Percentiles rank a stretch among this genome's conserved stretches.
phyloP scores from a whole-genome alignment of 2,888 invertebrate species.

The Thera britannica region DNA sequence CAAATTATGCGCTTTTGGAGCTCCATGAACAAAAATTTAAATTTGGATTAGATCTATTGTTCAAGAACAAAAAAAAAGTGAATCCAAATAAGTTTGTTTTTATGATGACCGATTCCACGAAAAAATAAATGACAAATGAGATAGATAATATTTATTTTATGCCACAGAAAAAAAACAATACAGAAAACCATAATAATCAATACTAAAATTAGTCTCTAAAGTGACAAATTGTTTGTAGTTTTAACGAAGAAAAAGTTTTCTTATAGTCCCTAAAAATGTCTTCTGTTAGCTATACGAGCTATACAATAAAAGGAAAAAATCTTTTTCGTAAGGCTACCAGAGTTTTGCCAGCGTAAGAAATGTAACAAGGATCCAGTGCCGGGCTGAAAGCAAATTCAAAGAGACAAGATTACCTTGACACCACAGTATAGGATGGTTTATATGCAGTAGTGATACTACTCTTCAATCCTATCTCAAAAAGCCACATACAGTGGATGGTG shows the following conservation, averaged over 20 bases:
- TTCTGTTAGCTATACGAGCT: not conserved
- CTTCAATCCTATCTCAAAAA: too few species aligned
- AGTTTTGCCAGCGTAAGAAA: conserved; percentile 60
- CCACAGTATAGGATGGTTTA: conserved; percentile 9
- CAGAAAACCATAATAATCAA: too few species aligned
- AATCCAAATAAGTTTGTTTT: not conserved
- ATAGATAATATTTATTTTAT: too few species aligned
- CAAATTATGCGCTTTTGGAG: not conserved
- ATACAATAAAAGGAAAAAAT: conserved; percentile 1
- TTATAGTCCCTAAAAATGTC: not conserved
- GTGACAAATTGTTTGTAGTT: too few species aligned
- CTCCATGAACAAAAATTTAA: conserved; percentile 4
- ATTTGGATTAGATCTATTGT: conserved; percentile 11
- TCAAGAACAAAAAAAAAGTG: not conserved
- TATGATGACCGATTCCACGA: not conserved
- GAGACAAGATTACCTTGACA: conserved; percentile 68
- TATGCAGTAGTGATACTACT: not conserved
- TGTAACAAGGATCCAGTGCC: conserved; percentile 57
- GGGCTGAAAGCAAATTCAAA: conserved; percentile 61
- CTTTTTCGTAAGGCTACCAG: conserved; percentile 60
- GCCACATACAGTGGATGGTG: too few species aligned
- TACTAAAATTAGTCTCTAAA: too few species aligned
- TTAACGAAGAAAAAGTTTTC: too few species aligned
- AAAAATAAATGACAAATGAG: too few species aligned
- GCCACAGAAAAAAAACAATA: too few species aligned